Percentiles rank a stretch among this genome's conserved stretches.
These are phyloP conservation scores for Diceros bicornis DNA, from an alignment of 2,797 vertebrate genomes.

Conservation along the genomic window DNA sequence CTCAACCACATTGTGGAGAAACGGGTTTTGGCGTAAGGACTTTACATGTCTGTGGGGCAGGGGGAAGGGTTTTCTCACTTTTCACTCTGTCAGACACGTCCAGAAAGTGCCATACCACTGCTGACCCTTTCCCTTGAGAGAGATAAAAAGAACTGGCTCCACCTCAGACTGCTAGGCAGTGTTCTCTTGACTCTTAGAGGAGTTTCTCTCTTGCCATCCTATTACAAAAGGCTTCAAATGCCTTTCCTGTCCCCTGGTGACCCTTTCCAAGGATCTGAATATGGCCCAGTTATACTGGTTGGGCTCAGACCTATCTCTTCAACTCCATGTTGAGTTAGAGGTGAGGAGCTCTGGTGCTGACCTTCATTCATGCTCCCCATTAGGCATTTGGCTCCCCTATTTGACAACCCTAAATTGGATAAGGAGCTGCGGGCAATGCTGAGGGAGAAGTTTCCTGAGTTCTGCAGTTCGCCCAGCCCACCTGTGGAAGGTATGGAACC, in stretches of 20 bases:
- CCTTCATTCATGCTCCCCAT: background rate
- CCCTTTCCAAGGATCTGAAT: background rate
- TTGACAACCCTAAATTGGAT: slow-evolving; percentile 98
- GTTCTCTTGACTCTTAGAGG: background rate
- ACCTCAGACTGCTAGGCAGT: background rate
- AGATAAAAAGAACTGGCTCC: background rate
- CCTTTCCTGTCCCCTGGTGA: background rate
- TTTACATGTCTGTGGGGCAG: background rate
- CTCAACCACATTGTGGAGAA: slow-evolving; percentile 99
- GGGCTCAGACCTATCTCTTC: background rate
- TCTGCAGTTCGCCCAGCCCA: slow-evolving; percentile 96
- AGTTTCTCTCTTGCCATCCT: background rate
- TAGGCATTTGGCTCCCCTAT: slow-evolving; percentile 97
- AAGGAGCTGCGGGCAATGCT: slow-evolving; percentile 97
- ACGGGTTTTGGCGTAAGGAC: slow-evolving; percentile 96
- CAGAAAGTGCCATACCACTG: background rate
- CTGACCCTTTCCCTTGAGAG: background rate
- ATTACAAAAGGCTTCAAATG: background rate
- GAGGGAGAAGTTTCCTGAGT: slow-evolving; percentile 97
- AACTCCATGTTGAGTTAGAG: background rate
- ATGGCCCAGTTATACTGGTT: background rate
- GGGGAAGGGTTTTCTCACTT: background rate
- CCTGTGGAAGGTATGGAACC: slow-evolving; percentile 94
- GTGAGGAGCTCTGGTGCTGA: background rate
- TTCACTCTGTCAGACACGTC: background rate